These are phyloP conservation scores for Apamea epomidion DNA, from an alignment of 2,888 invertebrate genomes.

Conservation along the genomic window DNA sequence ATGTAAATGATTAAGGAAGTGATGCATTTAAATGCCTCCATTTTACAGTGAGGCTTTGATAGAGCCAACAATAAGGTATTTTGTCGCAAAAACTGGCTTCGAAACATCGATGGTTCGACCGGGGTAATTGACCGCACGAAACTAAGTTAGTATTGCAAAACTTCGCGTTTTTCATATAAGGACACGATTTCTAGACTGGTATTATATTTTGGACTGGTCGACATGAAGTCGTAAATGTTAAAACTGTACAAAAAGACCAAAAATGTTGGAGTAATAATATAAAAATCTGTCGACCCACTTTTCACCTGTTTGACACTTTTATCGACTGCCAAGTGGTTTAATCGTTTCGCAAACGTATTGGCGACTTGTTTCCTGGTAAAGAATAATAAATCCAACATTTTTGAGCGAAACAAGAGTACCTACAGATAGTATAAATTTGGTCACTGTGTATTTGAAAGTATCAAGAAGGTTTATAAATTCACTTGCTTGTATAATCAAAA, in stretches of 20 bases:
- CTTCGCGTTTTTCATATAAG: slow-evolving; percentile 56
- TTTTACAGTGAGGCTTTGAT: slow-evolving; percentile 13
- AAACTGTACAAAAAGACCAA: slow-evolving; percentile 33
- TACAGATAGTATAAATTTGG: neutral
- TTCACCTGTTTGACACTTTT: slow-evolving; percentile 49
- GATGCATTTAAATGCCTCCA: slow-evolving; percentile 23
- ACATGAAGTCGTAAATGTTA: slow-evolving; percentile 8
- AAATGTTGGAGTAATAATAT: slow-evolving; percentile 8
- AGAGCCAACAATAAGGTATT: slow-evolving; percentile 40
- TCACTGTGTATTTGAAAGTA: neutral
- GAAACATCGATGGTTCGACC: slow-evolving; percentile 37
- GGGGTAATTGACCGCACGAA: slow-evolving; percentile 58
- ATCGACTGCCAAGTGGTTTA: slow-evolving; percentile 40
- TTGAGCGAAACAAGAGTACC: neutral
- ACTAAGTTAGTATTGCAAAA: slow-evolving; percentile 53
- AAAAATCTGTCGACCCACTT: slow-evolving; percentile 35
- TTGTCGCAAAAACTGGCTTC: slow-evolving; percentile 59
- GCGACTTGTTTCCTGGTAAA: slow-evolving; percentile 3
- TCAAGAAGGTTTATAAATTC: neutral
- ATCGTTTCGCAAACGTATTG: slow-evolving; percentile 11
- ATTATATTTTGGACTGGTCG: slow-evolving; percentile 20
- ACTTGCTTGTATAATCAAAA: slow-evolving; percentile 12
- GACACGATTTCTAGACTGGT: slow-evolving; percentile 33
- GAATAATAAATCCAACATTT: slow-evolving; percentile 3
- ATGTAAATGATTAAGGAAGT: slow-evolving; percentile 33